phyloP scores from a whole-genome alignment of 2,888 invertebrate genomes.

The Diabrotica balteata region DNA sequence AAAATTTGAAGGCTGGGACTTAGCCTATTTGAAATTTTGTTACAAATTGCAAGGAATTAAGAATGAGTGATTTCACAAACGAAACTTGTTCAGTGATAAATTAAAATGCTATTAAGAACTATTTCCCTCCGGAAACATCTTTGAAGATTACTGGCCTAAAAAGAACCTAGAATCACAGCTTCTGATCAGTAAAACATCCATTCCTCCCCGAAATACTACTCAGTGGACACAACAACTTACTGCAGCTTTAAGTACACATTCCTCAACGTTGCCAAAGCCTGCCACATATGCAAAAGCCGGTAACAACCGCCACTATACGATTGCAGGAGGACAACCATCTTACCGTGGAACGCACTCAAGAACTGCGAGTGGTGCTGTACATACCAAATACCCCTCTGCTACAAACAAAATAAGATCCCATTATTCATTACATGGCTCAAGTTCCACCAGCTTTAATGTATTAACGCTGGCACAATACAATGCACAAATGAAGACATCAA shows the following conservation, averaged over 20 bases:
- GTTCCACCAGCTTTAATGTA: slow-evolving; percentile 66
- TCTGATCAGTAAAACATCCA: slow-evolving; percentile 66
- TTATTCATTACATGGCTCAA: slow-evolving; percentile 51
- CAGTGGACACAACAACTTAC: slow-evolving; percentile 83
- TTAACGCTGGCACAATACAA: too few relatives aligned
- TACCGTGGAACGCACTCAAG: slow-evolving; percentile 51
- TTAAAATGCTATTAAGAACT: slow-evolving; percentile 83
- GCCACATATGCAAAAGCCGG: slow-evolving; percentile 55
- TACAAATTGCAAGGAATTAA: slow-evolving; percentile 93
- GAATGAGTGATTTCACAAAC: slow-evolving; percentile 88
- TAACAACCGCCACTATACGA: slow-evolving; percentile 50
- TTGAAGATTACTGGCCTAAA: too few relatives aligned
- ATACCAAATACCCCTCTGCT: slow-evolving; percentile 55
- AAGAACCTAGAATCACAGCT: too few relatives aligned
- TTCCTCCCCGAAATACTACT: slow-evolving; percentile 58
- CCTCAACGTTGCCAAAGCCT: slow-evolving; percentile 57
- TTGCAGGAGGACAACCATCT: slow-evolving; percentile 49
- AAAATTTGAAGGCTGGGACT: slow-evolving; percentile 88
- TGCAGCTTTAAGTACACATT: slow-evolving; percentile 71
- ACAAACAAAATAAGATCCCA: slow-evolving; percentile 55
- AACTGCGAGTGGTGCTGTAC: slow-evolving; percentile 51
- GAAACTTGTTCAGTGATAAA: slow-evolving; percentile 91
- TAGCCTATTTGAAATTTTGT: slow-evolving; percentile 92
- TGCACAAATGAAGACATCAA: too few relatives aligned
- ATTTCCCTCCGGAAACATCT: too few relatives aligned